Conservation (phyloP, 2,888 invertebrate genomes). For the Pherbina coryleti region DNA sequence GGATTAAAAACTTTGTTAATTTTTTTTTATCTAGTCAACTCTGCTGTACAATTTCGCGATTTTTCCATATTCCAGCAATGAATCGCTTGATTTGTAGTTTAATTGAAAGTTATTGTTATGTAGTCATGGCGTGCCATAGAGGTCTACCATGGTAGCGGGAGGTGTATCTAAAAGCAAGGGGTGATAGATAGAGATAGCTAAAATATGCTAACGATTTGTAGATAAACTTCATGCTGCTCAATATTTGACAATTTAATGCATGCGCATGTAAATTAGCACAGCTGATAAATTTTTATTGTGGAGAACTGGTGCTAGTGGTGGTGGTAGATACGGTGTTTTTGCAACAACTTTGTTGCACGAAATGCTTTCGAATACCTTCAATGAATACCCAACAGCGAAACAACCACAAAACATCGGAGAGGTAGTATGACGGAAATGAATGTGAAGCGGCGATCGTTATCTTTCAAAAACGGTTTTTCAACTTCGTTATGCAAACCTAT, state of each 20-base stretch:
- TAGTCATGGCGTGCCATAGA: background rate
- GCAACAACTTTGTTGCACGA: too few species aligned
- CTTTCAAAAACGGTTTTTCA: too few species aligned
- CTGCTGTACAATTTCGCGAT: background rate
- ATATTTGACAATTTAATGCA: slow-evolving; percentile 31
- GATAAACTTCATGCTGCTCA: slow-evolving; percentile 14
- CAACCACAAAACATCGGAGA: too few species aligned
- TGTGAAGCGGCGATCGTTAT: too few species aligned
- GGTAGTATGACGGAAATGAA: too few species aligned
- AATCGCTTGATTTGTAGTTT: slow-evolving; percentile 33
- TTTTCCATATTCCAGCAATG: background rate
- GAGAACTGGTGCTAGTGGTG: background rate
- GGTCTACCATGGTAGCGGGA: background rate
- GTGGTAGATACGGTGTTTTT: background rate
- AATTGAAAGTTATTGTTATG: slow-evolving; percentile 36
- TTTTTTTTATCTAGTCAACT: background rate
- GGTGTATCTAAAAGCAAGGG: background rate
- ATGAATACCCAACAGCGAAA: too few species aligned
- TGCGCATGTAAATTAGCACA: slow-evolving; percentile 27
- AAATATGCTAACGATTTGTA: slow-evolving; percentile 29
- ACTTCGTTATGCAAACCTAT: too few species aligned
- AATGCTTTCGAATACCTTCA: too few species aligned
- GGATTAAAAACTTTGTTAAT: slow-evolving; percentile 7
- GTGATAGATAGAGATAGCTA: background rate
- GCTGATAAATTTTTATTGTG: slow-evolving; percentile 24